A percentile compares a stretch with the other conserved stretches of the same genome.
phyloP scores from a whole-genome alignment of 2,888 invertebrate species.

The Ferdinandea cuprea region DNA sequence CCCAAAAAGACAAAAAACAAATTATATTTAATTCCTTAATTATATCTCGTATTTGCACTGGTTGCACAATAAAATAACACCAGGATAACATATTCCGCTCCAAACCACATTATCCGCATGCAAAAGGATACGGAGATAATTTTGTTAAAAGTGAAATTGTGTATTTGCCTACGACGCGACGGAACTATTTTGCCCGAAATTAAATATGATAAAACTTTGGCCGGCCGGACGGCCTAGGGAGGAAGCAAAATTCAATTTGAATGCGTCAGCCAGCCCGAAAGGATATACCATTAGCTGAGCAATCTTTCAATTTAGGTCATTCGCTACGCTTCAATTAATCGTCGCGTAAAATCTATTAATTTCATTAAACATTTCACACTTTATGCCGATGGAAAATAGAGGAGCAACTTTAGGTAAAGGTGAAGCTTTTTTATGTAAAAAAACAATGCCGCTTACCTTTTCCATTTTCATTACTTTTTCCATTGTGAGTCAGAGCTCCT shows the following conservation, averaged over 20 bases:
- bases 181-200: constrained; percentile 38
- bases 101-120: constrained; percentile 43
- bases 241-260: constrained; percentile 55
- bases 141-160: constrained; percentile 41
- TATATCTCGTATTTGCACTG: constrained; percentile 63
- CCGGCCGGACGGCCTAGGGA: constrained; percentile 27
- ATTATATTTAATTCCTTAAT: constrained; percentile 52
- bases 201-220: constrained; percentile 51
- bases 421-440: not conserved
- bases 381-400: constrained; percentile 30
- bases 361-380: constrained; percentile 68
- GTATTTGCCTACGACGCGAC: not conserved
- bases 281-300: constrained; percentile 45
- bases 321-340: constrained; percentile 69
- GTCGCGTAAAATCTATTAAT: constrained; percentile 69
- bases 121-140: constrained; percentile 58
- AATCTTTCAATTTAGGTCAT: constrained; percentile 70
- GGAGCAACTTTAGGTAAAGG: constrained; percentile 37
- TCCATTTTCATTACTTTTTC: constrained; percentile 63
- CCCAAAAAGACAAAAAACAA: too few species aligned
- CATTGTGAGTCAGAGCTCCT: constrained; percentile 5
- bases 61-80: constrained; percentile 63
- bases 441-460: constrained; percentile 67
- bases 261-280: constrained; percentile 6
- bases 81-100: constrained; percentile 39